Conservation (phyloP, 2,113 vertebrate species). For the Nycticorax nycticorax region DNA sequence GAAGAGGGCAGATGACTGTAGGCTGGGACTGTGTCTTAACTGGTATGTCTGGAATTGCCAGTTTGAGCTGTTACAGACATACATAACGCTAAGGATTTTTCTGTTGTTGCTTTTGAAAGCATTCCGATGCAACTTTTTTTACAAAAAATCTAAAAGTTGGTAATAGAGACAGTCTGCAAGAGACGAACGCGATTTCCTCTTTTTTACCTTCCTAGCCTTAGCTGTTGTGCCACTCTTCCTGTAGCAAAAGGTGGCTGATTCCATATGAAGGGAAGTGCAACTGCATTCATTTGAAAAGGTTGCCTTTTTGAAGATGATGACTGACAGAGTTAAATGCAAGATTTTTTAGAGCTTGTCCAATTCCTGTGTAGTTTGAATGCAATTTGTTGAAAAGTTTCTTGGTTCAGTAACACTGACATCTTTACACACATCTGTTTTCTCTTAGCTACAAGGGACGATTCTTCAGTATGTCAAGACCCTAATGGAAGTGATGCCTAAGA, state of each 20-base stretch:
- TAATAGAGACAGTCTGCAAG: not conserved
- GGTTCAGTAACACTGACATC: not conserved
- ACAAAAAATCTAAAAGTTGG: not conserved
- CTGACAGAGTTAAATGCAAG: not conserved
- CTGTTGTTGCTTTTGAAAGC: not conserved
- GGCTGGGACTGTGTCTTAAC: not conserved
- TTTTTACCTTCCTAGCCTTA: not conserved
- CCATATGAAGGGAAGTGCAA: not conserved
- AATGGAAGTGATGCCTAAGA: slow-evolving; percentile 93
- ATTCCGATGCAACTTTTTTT: not conserved
- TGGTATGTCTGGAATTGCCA: not conserved
- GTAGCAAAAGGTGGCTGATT: not conserved
- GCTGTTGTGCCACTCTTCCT: not conserved
- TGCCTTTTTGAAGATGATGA: not conserved
- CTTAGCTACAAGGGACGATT: slow-evolving; percentile 87
- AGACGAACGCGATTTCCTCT: not conserved
- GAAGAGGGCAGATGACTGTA: not conserved
- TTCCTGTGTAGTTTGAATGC: not conserved
- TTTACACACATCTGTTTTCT: not conserved
- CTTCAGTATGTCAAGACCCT: slow-evolving; percentile 89
- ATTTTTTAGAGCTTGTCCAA: not conserved
- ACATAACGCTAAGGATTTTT: not conserved
- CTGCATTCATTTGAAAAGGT: not conserved
- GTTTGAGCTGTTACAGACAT: not conserved
- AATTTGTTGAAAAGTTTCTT: not conserved